phyloP scores from a whole-genome alignment of 2,888 invertebrate genomes.

The Drosophila paracracens region DNA sequence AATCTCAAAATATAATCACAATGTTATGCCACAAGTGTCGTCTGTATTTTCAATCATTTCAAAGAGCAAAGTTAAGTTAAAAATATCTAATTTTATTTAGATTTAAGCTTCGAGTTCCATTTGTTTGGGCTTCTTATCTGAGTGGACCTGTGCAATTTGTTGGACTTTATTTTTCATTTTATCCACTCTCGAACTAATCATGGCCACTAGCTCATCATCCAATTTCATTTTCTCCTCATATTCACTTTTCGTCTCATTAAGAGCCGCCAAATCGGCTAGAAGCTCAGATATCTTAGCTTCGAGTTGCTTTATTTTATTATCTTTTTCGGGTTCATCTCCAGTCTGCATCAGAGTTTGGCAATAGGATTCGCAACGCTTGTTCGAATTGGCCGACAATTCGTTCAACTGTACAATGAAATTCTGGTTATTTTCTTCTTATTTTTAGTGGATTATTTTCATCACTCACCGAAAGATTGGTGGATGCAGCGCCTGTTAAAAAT shows the following conservation, averaged over 20 bases:
- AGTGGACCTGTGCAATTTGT: constrained; percentile 17
- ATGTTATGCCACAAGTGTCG: constrained; percentile 27
- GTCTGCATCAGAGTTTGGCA: constrained; percentile 3
- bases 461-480: constrained; percentile 26
- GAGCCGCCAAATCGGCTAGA: background rate
- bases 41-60: background rate
- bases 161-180: constrained; percentile 18
- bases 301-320: constrained; percentile 19
- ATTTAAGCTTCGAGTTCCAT: background rate
- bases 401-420: background rate
- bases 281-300: constrained; percentile 12
- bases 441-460: background rate
- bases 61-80: background rate
- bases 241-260: background rate
- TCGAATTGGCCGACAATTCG: background rate
- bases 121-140: background rate
- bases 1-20: constrained; percentile 50
- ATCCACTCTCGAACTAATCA: constrained; percentile 15
- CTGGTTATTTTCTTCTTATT: background rate
- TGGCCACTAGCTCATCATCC: constrained; percentile 15
- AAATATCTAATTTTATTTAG: background rate
- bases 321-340: background rate
- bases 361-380: constrained; percentile 23
- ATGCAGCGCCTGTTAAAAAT: constrained; percentile 2
- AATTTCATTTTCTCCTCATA: constrained; percentile 1